Conservation (phyloP, 2,888 invertebrate genomes). For the Criorhina ranunculi region DNA sequence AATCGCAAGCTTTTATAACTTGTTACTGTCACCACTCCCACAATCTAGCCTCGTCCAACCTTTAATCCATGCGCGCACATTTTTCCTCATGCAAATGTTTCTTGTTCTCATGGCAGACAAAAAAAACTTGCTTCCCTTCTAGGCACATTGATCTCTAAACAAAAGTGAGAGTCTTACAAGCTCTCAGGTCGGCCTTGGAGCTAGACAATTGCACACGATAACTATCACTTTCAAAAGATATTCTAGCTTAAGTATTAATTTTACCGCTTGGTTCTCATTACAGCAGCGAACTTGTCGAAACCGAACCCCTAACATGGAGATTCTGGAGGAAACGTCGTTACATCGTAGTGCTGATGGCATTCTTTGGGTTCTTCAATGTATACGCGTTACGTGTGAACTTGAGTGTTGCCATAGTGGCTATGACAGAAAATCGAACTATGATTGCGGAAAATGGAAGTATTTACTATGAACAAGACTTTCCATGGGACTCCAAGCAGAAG, state of each 20-base stretch:
- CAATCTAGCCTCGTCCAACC: constrained; percentile 15
- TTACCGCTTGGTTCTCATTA: background rate
- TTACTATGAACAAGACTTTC: constrained; percentile 89
- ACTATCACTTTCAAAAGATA: constrained; percentile 61
- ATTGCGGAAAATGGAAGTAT: constrained; percentile 88
- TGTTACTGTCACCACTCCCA: constrained; percentile 37
- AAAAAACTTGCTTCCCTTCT: constrained; percentile 43
- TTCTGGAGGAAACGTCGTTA: constrained; percentile 91
- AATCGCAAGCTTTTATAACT: background rate
- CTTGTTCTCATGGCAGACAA: constrained; percentile 31
- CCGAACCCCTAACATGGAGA: constrained; percentile 86
- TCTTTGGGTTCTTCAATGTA: constrained; percentile 93
- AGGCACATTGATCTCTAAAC: constrained; percentile 60
- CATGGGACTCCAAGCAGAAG: constrained; percentile 91
- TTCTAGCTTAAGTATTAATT: constrained; percentile 9
- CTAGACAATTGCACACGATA: constrained; percentile 26
- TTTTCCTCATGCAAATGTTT: constrained; percentile 33
- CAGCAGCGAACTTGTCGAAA: constrained; percentile 81
- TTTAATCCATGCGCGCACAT: constrained; percentile 27
- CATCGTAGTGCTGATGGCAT: constrained; percentile 90
- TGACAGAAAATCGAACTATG: constrained; percentile 90
- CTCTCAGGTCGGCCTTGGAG: constrained; percentile 46
- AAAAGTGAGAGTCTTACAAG: constrained; percentile 66
- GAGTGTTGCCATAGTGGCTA: constrained; percentile 96
- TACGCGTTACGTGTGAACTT: constrained; percentile 94